Base-by-base conservation (phyloP, 1,140 invertebrate species). In the Eupristina koningsbergeri region DNA sequence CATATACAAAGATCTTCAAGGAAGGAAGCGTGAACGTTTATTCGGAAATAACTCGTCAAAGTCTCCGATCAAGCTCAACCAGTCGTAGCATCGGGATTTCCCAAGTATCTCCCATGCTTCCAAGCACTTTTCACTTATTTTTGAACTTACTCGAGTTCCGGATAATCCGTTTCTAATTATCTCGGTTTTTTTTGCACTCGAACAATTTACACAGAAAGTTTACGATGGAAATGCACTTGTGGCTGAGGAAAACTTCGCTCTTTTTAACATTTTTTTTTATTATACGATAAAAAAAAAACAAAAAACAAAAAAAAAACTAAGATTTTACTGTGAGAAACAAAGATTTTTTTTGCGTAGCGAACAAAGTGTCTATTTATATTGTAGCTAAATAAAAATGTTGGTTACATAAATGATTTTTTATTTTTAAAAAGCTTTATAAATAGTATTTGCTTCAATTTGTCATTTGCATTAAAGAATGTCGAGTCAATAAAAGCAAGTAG, bases 401-500 rank as follows among this genome's bases (percentile, higher is more conserved):
- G 45, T 75, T 75, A 34, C 15, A 2, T 19, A 13, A 75, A 75
- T 31, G 7, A 75, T 53, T 34, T 34, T 50, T 50, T 45, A 45
- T 45, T 73, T 73, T 45, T 64, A 64, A 47, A 73, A 17, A 73
- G 0, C 13, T n/a, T 73, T 73, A 45, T 73, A 73, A 73, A 29
- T 73, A 45, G 8, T 73, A 36, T 67, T 67, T 67, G 34, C 34
- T 36, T 9, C 1, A 67, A 39, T 0, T 6, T 34, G 6, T 19
- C 15, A 36, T n/a, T 29, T 19, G 8, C n/a, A n/a, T n/a, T n/a
- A n/a, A n/a, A n/a, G n/a, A n/a, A n/a, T n/a, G n/a, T n/a, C n/a
- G n/a, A n/a, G n/a, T n/a, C n/a, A n/a, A n/a, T n/a, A n/a, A n/a
- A n/a, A n/a, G n/a, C n/a, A n/a, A n/a, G n/a, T n/a, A n/a, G n/a